A percentile compares a stretch with the other conserved stretches of the same genome.
Conservation (phyloP, 2,797 vertebrate species). For the Danio jaintianensis region DNA sequence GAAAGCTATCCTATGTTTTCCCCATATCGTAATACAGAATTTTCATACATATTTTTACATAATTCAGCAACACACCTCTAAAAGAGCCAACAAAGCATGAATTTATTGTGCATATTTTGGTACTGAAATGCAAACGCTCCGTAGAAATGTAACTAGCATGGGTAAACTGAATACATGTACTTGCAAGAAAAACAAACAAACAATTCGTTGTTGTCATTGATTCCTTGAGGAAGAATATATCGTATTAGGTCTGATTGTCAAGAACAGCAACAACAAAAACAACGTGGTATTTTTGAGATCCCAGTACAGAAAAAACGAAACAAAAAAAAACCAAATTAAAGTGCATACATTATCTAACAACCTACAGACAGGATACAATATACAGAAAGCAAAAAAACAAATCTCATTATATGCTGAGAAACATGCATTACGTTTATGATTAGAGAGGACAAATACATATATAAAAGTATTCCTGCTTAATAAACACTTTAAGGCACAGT, state of each 20-base stretch:
- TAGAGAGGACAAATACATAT: conserved; percentile 28
- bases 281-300: conserved; percentile 41
- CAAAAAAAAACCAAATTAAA: conserved; percentile 60
- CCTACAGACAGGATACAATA: conserved; percentile 49
- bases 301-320: conserved; percentile 37
- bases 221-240: conserved; percentile 35
- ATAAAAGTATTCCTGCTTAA: conserved; percentile 44
- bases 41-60: background rate
- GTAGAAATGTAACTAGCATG: conserved; percentile 29
- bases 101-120: conserved; percentile 61
- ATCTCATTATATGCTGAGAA: conserved; percentile 39
- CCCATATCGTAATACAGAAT: background rate
- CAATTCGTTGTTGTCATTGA: conserved; percentile 14
- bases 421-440: conserved; percentile 56
- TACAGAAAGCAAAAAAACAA: conserved; percentile 23
- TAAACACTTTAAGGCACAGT: conserved; percentile 58
- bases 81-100: conserved; percentile 38
- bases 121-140: conserved; percentile 46
- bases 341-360: conserved; percentile 69
- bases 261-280: conserved; percentile 44
- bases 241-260: conserved; percentile 60
- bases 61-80: conserved; percentile 4
- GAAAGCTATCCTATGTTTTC: background rate
- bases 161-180: conserved; percentile 46
- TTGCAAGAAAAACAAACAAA: conserved; percentile 29